A percentile compares a stretch with the other conserved stretches of the same genome.
These are phyloP conservation scores for Hylaeus volcanicus DNA, from an alignment of 1,140 invertebrate species.

Conservation along the genomic window DNA sequence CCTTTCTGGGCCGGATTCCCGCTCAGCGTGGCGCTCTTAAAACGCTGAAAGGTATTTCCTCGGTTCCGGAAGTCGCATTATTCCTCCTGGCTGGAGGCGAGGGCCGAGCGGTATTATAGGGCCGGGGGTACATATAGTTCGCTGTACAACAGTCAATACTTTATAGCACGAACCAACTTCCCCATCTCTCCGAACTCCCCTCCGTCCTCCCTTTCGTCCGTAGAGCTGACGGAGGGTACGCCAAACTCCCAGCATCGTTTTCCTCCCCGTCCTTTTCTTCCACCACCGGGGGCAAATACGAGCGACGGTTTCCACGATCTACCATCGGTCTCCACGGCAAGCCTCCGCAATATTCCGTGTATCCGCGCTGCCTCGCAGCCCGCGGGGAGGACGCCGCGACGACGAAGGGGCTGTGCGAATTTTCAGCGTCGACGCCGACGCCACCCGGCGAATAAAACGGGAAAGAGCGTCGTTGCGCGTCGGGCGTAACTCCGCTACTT, in stretches of 20 bases:
- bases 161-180: conserved; percentile 58
- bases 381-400: conserved; percentile 9
- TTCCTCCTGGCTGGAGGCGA: conserved; percentile 62
- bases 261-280: conserved; percentile 41
- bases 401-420: conserved; percentile 43
- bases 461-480: conserved; percentile 41
- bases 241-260: conserved; percentile 43
- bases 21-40: conserved; percentile 46
- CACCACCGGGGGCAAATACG: conserved; percentile 58
- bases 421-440: not conserved
- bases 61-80: conserved; percentile 65
- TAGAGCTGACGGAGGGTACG: conserved; percentile 45
- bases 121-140: conserved; percentile 50
- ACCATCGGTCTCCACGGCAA: conserved; percentile 32
- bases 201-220: conserved; percentile 6
- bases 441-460: conserved; percentile 45
- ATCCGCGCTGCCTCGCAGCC: not conserved
- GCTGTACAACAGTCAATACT: conserved; percentile 66
- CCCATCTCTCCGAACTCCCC: conserved; percentile 19
- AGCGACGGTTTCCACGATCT: conserved; percentile 50
- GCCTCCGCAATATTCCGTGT: conserved; percentile 33
- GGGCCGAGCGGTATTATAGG: conserved; percentile 59
- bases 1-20: conserved; percentile 26
- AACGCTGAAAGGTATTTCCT: conserved; percentile 62
- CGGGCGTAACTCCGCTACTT: conserved; percentile 32